phyloP scores from a whole-genome alignment of 1,140 invertebrate genomes.

The Caenorhabditis inopinata region DNA sequence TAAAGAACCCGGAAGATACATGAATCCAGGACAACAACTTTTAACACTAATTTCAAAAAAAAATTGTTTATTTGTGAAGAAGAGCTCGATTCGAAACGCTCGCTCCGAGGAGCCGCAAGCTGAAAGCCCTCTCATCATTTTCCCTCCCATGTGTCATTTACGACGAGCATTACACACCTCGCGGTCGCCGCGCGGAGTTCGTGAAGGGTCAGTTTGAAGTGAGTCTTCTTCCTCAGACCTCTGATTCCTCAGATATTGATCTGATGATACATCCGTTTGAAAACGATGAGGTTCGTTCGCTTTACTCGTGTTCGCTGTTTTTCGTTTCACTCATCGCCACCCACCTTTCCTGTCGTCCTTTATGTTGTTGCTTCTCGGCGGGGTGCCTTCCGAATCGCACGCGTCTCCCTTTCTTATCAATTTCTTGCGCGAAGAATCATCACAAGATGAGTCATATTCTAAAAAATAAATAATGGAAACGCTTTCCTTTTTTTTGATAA shows the following conservation, averaged over 20 bases:
- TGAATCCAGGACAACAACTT: no score
- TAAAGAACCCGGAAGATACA: no score
- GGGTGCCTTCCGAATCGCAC: neutral
- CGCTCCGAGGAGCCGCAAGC: neutral
- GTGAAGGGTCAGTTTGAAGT: neutral
- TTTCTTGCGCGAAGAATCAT: neutral
- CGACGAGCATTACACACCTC: slow-evolving; percentile 17
- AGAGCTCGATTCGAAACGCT: no score
- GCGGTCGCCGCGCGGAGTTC: neutral
- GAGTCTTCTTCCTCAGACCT: neutral
- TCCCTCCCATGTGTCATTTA: neutral
- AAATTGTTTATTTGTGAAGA: no score
- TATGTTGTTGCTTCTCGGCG: neutral
- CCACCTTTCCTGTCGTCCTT: neutral
- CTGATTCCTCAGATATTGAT: neutral
- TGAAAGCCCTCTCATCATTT: no score
- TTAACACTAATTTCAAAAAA: no score
- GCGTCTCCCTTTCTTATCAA: slow-evolving; percentile 21
- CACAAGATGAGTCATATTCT: neutral
- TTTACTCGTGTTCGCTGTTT: neutral
- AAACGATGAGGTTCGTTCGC: no score
- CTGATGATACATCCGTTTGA: no score
- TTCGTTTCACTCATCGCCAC: slow-evolving; percentile 16
- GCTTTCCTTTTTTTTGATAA: no score
- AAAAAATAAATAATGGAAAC: neutral